These are phyloP conservation scores for Phengaris arion DNA, from an alignment of 2,888 invertebrate species.

Conservation along the genomic window DNA sequence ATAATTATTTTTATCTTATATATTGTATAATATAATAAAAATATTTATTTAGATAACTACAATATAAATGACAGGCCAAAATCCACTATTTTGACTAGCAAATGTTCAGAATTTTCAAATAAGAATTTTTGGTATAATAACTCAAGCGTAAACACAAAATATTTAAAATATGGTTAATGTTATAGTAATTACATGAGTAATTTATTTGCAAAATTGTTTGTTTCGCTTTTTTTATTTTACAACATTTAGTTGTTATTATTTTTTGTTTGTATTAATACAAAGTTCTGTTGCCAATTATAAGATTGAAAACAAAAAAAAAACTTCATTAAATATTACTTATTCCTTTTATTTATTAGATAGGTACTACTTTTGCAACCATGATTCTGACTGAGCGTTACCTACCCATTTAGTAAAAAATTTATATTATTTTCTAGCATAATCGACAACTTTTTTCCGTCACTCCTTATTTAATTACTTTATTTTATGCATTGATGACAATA, in stretches of 20 bases:
- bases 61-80: neutral
- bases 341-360: too few species aligned
- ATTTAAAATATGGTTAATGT: neutral
- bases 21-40: neutral
- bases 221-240: neutral
- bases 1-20: neutral
- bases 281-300: neutral
- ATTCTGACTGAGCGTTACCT: too few species aligned
- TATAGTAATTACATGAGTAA: neutral
- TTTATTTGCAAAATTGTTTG: neutral
- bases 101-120: conserved; percentile 8
- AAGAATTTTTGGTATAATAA: neutral
- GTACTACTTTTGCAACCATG: too few species aligned
- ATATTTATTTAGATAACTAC: neutral
- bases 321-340: too few species aligned
- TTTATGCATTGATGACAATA: too few species aligned
- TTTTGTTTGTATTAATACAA: neutral
- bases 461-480: too few species aligned
- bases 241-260: neutral
- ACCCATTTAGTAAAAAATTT: too few species aligned
- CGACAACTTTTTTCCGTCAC: too few species aligned
- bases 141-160: conserved; percentile 10
- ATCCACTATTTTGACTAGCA: neutral
- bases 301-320: too few species aligned
- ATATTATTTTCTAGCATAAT: too few species aligned